A percentile compares a stretch with the other conserved stretches of the same genome.
phyloP scores from a whole-genome alignment of 2,888 invertebrate genomes.

The Sinotaia quadrata region DNA sequence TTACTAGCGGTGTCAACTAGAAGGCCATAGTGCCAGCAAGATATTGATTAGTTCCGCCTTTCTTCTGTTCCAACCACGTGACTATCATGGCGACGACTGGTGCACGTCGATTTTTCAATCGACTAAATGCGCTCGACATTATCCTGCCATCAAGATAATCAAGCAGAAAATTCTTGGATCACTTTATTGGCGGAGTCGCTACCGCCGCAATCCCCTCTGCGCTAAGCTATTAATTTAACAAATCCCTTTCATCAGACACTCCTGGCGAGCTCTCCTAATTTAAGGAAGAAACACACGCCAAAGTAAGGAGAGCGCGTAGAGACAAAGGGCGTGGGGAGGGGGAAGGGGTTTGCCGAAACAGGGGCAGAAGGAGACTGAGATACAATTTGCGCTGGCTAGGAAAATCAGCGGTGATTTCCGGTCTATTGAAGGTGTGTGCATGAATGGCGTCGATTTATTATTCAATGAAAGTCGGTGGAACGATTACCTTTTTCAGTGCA shows the following conservation, averaged over 20 bases:
- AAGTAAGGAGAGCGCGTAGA: not conserved
- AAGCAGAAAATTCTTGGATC: not conserved
- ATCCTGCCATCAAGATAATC: conserved; percentile 21
- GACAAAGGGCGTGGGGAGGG: no score
- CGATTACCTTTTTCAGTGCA: no score
- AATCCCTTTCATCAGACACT: conserved; percentile 21
- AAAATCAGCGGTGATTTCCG: no score
- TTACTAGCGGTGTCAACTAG: no score
- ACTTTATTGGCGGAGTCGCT: conserved; percentile 5
- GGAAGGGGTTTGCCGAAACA: no score
- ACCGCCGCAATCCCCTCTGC: not conserved
- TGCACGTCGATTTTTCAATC: conserved; percentile 27
- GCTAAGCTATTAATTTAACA: conserved; percentile 24
- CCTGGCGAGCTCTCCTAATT: not conserved
- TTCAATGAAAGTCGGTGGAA: no score
- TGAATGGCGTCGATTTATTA: no score
- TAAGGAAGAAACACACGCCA: no score
- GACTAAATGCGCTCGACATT: conserved; percentile 25
- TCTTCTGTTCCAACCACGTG: conserved; percentile 26
- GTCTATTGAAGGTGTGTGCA: no score
- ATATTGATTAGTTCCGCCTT: conserved; percentile 29
- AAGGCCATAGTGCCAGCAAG: not conserved
- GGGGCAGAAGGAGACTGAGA: no score
- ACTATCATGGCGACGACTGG: conserved; percentile 13
- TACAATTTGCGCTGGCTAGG: no score